A percentile compares a stretch with the other conserved stretches of the same genome.
Conservation (phyloP, 2,888 invertebrate species). For the Tiliacea aurago region DNA sequence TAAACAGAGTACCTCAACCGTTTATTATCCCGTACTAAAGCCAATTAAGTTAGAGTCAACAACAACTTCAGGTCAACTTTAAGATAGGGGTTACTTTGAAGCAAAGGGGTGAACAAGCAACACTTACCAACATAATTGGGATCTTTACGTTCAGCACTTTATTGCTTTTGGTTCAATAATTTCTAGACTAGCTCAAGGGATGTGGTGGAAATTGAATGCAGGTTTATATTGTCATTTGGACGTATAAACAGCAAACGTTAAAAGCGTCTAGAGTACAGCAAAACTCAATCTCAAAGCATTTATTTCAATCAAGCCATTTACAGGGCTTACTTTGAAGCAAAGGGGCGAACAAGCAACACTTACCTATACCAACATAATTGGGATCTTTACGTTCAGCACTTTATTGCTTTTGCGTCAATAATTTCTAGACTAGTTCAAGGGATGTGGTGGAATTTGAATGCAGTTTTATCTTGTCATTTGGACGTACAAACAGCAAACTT, state of each 20-base stretch:
- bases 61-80: constrained; percentile 51
- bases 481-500: no score
- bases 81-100: constrained; percentile 53
- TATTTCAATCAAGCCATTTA: no score
- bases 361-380: constrained; percentile 36
- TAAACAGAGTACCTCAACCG: constrained; percentile 22
- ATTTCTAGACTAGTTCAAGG: background rate
- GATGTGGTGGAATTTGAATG: background rate
- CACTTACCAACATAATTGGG: constrained; percentile 42
- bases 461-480: background rate
- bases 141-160: constrained; percentile 29
- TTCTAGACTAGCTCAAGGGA: background rate
- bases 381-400: constrained; percentile 26
- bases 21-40: constrained; percentile 52
- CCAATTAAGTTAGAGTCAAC: constrained; percentile 45
- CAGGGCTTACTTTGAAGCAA: constrained; percentile 53
- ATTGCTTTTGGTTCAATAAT: constrained; percentile 24
- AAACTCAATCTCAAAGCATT: no score
- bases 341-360: constrained; percentile 31
- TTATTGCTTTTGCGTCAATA: constrained; percentile 28
- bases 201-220: background rate
- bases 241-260: no score
- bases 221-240: background rate
- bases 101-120: constrained; percentile 28
- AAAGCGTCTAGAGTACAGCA: no score